Evolutionary conservation across 1,140 invertebrate species (phyloP).

Genomic region (Hylaeus volcanicus): DNA sequence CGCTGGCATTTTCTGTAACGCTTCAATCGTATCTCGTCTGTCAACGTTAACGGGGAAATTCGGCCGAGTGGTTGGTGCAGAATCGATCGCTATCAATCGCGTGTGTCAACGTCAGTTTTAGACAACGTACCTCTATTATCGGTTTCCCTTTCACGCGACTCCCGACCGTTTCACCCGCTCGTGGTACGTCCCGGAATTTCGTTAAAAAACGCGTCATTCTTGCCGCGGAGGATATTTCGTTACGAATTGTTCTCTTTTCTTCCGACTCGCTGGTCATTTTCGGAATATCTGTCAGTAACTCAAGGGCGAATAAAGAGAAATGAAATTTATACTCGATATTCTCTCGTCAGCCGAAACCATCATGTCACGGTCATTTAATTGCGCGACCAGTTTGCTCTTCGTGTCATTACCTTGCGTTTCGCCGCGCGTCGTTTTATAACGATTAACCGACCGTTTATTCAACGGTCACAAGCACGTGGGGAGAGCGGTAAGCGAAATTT

Average conservation of each 20-base stretch:
- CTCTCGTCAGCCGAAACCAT: not conserved
- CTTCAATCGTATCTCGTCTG: slow-evolving; percentile 22
- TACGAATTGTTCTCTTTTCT: not conserved
- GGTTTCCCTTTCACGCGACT: slow-evolving; percentile 2
- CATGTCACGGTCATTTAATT: slow-evolving; percentile 1
- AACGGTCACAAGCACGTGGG: not conserved
- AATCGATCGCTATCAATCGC: slow-evolving; percentile 41
- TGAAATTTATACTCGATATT: too few species aligned
- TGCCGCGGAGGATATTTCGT: not conserved
- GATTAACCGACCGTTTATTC: slow-evolving; percentile 6
- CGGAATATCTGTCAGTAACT: too few species aligned
- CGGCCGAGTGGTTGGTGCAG: slow-evolving; percentile 1
- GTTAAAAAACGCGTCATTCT: too few species aligned
- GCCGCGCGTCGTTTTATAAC: slow-evolving; percentile 3
- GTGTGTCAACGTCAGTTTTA: slow-evolving; percentile 32
- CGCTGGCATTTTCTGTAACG: slow-evolving; percentile 5
- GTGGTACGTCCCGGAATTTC: not conserved
- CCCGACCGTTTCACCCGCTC: not conserved
- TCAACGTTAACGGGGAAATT: slow-evolving; percentile 36
- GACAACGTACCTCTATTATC: slow-evolving; percentile 28
- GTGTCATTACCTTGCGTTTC: not conserved
- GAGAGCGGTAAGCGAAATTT: not conserved
- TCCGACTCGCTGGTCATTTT: too few species aligned
- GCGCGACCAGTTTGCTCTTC: not conserved
- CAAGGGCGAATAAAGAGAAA: too few species aligned